These are phyloP conservation scores for Protonibea diacanthus DNA, from an alignment of 2,797 vertebrate genomes.

Conservation along the genomic window DNA sequence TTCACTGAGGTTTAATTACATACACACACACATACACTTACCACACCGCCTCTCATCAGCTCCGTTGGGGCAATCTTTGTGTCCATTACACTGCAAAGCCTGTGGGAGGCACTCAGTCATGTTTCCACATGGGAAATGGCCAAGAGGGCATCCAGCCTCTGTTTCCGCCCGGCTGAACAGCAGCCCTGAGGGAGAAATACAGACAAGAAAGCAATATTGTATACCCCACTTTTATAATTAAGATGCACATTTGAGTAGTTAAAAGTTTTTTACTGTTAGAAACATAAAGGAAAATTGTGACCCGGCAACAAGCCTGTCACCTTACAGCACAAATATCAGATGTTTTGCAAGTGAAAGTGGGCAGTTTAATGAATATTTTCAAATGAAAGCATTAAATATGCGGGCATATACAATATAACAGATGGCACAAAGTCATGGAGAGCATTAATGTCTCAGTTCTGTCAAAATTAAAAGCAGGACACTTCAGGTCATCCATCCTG, in stretches of 20 bases:
- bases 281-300: background rate
- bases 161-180: slow-evolving; percentile 52
- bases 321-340: background rate
- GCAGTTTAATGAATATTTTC: background rate
- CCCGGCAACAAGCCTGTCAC: background rate
- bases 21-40: slow-evolving; percentile 50
- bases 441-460: too few species aligned
- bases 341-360: background rate
- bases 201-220: background rate
- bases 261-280: background rate
- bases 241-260: background rate
- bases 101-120: slow-evolving; percentile 83
- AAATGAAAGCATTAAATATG: background rate
- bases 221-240: background rate
- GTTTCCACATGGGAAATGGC: slow-evolving; percentile 90
- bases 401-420: background rate
- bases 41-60: slow-evolving; percentile 86
- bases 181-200: slow-evolving; percentile 35
- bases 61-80: slow-evolving; percentile 87
- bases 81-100: slow-evolving; percentile 86
- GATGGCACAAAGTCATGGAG: too few species aligned
- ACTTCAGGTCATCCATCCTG: too few species aligned
- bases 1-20: background rate
- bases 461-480: too few species aligned
- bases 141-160: slow-evolving; percentile 78